Evolutionary conservation across 2,888 invertebrate species (phyloP), one percentile per base, ranked within the genome.

Genomic region (Epiperipatus broadwayi): DNA sequence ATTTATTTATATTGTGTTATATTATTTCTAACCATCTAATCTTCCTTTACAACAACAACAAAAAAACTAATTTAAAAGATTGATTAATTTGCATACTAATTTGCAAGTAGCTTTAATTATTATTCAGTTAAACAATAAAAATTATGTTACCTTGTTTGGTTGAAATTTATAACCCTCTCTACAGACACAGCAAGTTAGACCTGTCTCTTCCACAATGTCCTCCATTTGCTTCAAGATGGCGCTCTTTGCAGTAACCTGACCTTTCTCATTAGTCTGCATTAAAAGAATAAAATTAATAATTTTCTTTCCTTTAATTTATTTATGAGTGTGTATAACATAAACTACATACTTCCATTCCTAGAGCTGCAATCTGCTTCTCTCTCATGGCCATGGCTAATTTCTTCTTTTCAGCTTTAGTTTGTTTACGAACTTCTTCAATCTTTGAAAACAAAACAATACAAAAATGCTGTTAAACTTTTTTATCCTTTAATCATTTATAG

Each of bases 331-430:
- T n/a, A n/a, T n/a, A n/a, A 41, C 40, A 44, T 55, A 48, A 41
- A 61, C 58, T 43, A 53, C 57, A n/a, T n/a, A n/a, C n/a, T n/a
- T n/a, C n/a, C 67, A 68, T 68, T 41, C 93, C 93, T 40, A 95
- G 67, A 15, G 87, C 87, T 43, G 84, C 85, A 16, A 97, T 66
- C 55, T 95, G 93, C 49, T 91, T 84, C 58, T 91, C 84, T 34
- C 95, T 70, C 64, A 91, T 93, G 1, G 89, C 91, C 95, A 95
- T 95, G 1, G 95, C 95, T 38, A 95, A 64, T 0, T 89, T 75
- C 59, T 95, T 93, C 70, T 95, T 95, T 58, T 95, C 93, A 52
- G 84, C 75, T 46, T 85, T 70, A 0, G 95, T 97, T 53, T 87
- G 85, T 50, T 85, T 78, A 0, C 95, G 70, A 0, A 87, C 87